These are phyloP conservation scores for Sarcophaga peregrina DNA, from an alignment of 1,140 invertebrate species.

Conservation along the genomic window DNA sequence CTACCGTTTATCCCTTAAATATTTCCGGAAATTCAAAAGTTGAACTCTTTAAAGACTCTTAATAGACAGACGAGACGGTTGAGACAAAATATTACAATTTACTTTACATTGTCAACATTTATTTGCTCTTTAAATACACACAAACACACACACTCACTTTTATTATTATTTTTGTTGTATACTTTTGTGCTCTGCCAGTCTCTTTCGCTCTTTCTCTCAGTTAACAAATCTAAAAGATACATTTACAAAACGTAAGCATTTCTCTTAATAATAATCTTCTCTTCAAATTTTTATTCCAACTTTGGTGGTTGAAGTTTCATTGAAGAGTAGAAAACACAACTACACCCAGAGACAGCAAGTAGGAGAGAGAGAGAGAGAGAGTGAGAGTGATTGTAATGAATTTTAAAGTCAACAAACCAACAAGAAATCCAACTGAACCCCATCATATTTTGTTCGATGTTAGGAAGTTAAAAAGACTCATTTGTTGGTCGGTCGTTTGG, in stretches of 20 bases:
- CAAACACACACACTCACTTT: background rate
- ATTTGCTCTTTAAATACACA: background rate
- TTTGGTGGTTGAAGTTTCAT: background rate
- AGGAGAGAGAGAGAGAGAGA: no score
- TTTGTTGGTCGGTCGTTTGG: conserved; percentile 1
- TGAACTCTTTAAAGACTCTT: conserved; percentile 9
- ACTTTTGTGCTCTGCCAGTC: background rate
- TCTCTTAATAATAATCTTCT: background rate
- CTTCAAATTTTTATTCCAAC: background rate
- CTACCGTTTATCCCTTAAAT: conserved; percentile 21
- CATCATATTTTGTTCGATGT: background rate
- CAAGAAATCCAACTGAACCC: background rate
- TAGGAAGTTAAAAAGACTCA: background rate
- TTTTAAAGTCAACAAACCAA: conserved; percentile 25
- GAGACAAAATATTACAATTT: background rate
- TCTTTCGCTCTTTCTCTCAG: no score
- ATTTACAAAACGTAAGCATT: no score
- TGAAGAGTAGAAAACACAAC: background rate
- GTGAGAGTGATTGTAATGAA: no score
- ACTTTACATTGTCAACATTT: background rate
- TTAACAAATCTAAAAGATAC: no score
- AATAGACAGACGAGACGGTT: background rate
- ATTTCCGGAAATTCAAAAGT: background rate
- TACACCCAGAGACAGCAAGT: background rate
- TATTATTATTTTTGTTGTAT: background rate